Evolutionary conservation across 2,888 invertebrate genomes (phyloP).

Genomic region (Trissolcus japonicus): DNA sequence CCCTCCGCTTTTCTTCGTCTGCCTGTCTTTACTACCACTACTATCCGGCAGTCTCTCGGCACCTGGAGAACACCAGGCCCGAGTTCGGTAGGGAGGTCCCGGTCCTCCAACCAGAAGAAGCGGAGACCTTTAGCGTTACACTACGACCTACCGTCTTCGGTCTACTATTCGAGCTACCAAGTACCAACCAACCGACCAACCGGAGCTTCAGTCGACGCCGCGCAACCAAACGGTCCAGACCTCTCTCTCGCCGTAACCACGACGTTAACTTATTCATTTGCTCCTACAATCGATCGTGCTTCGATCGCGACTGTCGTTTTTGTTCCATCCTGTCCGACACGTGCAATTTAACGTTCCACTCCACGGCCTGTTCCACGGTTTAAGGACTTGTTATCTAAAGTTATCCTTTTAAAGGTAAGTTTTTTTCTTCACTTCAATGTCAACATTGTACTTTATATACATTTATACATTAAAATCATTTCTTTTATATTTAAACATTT

Average conservation of each 20-base stretch:
- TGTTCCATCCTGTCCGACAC: slow-evolving; percentile 22
- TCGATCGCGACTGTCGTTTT: slow-evolving; percentile 22
- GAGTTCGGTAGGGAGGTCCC: slow-evolving; percentile 76
- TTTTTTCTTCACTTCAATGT: background rate
- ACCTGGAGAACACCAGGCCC: slow-evolving; percentile 59
- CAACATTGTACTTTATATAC: background rate
- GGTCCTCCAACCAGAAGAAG: slow-evolving; percentile 75
- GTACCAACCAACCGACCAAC: slow-evolving; percentile 67
- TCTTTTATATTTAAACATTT: too few relatives aligned
- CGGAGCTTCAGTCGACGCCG: slow-evolving; percentile 75
- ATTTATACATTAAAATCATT: too few relatives aligned
- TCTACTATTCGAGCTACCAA: slow-evolving; percentile 75
- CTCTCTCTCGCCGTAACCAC: slow-evolving; percentile 63
- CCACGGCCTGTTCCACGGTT: background rate
- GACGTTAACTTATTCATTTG: slow-evolving; percentile 35
- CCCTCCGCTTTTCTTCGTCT: slow-evolving; percentile 55
- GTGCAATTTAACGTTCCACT: slow-evolving; percentile 19
- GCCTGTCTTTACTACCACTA: slow-evolving; percentile 53
- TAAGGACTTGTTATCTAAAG: slow-evolving; percentile 15
- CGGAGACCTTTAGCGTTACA: slow-evolving; percentile 72
- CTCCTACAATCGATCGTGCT: slow-evolving; percentile 30
- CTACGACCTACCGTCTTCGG: slow-evolving; percentile 74
- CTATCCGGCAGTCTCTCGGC: slow-evolving; percentile 55
- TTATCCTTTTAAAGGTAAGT: background rate
- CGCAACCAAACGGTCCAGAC: slow-evolving; percentile 76